Conservation (phyloP, 2,113 vertebrate species). For the Cheirogaleus medius region DNA sequence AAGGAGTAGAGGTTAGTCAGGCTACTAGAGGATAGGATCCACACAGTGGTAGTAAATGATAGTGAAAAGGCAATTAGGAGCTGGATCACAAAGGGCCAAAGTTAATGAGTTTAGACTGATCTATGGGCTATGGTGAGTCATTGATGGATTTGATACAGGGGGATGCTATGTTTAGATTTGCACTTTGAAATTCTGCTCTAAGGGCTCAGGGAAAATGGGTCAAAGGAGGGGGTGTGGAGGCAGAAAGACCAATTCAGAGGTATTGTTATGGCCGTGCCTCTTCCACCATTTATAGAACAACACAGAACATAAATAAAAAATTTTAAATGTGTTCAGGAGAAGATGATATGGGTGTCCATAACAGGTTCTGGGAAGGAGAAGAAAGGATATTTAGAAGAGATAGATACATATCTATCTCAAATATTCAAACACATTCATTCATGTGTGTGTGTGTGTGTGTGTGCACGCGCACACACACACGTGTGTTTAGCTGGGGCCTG, state of each 20-base stretch:
- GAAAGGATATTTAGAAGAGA: neutral
- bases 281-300: neutral
- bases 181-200: constrained; percentile 19
- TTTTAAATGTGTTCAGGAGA: neutral
- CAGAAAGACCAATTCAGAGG: neutral
- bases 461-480: no score
- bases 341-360: neutral
- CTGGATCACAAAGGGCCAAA: neutral
- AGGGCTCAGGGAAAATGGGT: neutral
- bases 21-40: neutral
- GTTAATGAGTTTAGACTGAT: neutral
- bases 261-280: neutral
- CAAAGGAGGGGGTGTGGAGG: neutral
- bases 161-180: neutral
- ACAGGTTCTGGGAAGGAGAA: neutral
- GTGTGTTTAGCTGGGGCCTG: no score
- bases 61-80: neutral
- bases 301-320: neutral
- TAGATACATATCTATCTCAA: neutral
- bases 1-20: neutral
- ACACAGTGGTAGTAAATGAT: neutral
- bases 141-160: neutral
- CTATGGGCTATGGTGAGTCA: neutral
- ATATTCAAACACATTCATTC: no score
- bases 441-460: no score